Conservation (phyloP, 2,888 invertebrate genomes). For the Mythimna impura region DNA sequence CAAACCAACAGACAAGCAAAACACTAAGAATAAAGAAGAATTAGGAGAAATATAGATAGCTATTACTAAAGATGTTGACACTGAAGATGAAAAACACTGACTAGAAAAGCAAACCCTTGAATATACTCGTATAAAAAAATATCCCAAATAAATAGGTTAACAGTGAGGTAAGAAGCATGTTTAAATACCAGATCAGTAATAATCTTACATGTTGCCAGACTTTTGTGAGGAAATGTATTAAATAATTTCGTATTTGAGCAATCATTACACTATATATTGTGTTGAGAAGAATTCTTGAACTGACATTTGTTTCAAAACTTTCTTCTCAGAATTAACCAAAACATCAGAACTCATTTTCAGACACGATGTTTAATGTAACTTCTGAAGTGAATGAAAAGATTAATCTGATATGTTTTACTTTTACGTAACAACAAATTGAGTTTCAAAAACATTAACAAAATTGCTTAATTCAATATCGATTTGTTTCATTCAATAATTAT, state of each 20-base stretch:
- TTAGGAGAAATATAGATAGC: not conserved
- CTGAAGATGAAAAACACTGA: not conserved
- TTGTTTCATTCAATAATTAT: conserved; percentile 10
- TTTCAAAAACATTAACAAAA: conserved; percentile 12
- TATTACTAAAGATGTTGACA: not conserved
- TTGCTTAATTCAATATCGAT: conserved; percentile 27
- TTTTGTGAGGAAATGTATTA: conserved; percentile 13
- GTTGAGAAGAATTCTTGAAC: conserved; percentile 32
- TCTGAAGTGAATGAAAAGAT: conserved; percentile 26
- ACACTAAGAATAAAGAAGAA: not conserved
- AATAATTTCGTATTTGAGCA: conserved; percentile 18
- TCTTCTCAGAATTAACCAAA: conserved; percentile 13
- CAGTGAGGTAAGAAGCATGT: not conserved
- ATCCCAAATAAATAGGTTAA: not conserved
- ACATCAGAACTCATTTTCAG: conserved; percentile 25
- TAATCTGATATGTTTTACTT: conserved; percentile 31
- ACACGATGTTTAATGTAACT: conserved; percentile 20
- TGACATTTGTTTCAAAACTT: conserved; percentile 34
- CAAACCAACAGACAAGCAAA: not conserved
- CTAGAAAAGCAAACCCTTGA: not conserved
- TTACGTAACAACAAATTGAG: conserved; percentile 7
- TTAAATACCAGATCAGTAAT: not conserved
- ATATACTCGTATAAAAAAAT: not conserved
- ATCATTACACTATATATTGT: conserved; percentile 25
- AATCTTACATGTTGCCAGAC: conserved; percentile 25